Conservation (phyloP, 1,140 invertebrate species). For the Muscidifurax raptorellus region DNA sequence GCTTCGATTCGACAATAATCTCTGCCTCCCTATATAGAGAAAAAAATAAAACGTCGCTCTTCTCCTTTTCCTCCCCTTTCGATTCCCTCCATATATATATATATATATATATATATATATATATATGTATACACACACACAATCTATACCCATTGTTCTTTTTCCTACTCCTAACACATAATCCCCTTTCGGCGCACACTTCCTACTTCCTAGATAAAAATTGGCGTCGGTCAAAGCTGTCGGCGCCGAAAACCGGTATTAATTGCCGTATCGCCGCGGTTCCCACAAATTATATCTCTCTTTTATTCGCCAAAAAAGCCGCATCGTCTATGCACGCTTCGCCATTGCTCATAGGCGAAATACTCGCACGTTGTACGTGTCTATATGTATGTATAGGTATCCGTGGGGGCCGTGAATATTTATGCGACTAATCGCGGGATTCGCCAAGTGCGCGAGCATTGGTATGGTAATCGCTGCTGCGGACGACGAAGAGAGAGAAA, state of each 20-base stretch:
- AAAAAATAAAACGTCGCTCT: too few species aligned
- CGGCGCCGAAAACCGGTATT: slow-evolving; percentile 21
- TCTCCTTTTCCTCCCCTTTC: not conserved
- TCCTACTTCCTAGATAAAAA: slow-evolving; percentile 40
- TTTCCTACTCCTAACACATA: not conserved
- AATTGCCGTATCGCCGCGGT: not conserved
- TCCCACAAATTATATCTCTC: not conserved
- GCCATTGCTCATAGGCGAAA: not conserved
- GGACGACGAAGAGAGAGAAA: not conserved
- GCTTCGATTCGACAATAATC: too few species aligned
- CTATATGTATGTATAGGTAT: not conserved
- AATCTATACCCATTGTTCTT: not conserved
- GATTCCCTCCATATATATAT: too few species aligned
- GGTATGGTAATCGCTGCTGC: not conserved
- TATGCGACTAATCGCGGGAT: slow-evolving; percentile 41
- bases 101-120: too few species aligned
- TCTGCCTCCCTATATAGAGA: too few species aligned
- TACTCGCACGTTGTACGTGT: too few species aligned
- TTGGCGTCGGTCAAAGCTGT: not conserved
- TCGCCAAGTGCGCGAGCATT: slow-evolving; percentile 4
- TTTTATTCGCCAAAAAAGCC: not conserved
- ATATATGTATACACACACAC: not conserved
- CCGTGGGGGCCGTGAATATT: slow-evolving; percentile 27
- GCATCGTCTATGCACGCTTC: not conserved
- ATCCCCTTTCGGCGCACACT: not conserved